Base-by-base conservation (phyloP, 2,797 vertebrate genomes). In the Diceros bicornis region DNA sequence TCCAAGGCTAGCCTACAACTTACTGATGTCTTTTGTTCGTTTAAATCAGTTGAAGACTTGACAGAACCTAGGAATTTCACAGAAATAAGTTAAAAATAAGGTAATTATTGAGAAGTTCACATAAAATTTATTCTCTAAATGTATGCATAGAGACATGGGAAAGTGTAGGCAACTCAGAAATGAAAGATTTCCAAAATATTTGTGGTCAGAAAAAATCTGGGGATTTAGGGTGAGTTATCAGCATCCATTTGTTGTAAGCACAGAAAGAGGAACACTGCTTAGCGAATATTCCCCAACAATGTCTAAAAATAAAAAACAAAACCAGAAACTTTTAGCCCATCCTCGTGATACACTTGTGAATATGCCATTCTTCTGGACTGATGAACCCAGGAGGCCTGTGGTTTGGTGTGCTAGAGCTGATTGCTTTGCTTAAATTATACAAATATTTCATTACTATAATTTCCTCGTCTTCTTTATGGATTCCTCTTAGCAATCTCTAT, bases 381-480 rank as follows among this genome's bases (percentile, higher is more conserved):
- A 34, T 44, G 64, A 88, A 74, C 29, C 17, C 17, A 16, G 64
- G 71, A 81, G 89, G 50, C n/a, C 69, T 69, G 16, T 34, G 50
- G 34, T 55, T 72, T 77, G 10, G 5, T 77, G 29, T n/a, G 25
- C 27, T 27, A 11, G 68, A 69, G 18, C 17, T 66, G 55, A 89
- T 66, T 77, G 21, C 74, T 90, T 92, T 78, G 57, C 41, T 83
- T 78, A 69, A 91, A 87, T 79, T 90, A 83, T 6, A 78, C n/a
- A 47, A 64, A 72, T 44, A 62, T 92, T 86, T 92, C 10, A 75
- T 57, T 72, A 47, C 34, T 55, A 32, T 21, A 44, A 13, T 75
- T 91, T 91, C 64, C 50, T 62, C 66, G 10, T 78, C n/a, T 86
- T 34, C 52, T 57, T 14, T 37, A 27, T 55, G 23, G 50, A 66